Conservation (phyloP, 2,888 invertebrate genomes). For the Ornithoptera priamus region DNA sequence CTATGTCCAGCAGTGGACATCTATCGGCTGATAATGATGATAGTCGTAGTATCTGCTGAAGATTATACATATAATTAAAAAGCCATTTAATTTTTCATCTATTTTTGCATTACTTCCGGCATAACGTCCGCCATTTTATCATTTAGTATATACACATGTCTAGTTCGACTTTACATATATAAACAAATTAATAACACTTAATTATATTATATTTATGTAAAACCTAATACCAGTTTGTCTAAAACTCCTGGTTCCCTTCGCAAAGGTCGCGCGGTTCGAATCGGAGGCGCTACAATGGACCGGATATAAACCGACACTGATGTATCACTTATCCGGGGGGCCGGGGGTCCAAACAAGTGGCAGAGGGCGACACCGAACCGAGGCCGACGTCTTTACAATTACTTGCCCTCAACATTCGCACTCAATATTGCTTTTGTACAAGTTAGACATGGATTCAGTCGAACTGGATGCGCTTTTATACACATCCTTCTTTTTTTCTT, state of each 20-base stretch:
- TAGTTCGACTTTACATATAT: too few species aligned
- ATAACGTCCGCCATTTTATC: too few species aligned
- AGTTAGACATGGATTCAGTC: constrained; percentile 41
- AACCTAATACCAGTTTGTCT: constrained; percentile 5
- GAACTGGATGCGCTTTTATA: constrained; percentile 17
- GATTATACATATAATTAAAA: too few species aligned
- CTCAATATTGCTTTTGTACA: constrained; percentile 65
- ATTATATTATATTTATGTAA: too few species aligned
- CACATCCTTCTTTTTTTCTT: too few species aligned
- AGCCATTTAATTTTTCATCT: too few species aligned
- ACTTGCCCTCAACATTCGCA: constrained; percentile 67
- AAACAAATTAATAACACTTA: too few species aligned
- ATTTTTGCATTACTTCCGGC: too few species aligned
- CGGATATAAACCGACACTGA: constrained; percentile 64
- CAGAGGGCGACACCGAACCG: constrained; percentile 58
- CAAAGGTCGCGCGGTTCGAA: constrained; percentile 12
- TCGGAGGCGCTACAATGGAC: constrained; percentile 33
- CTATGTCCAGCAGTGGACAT: too few species aligned
- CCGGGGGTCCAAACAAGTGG: constrained; percentile 30
- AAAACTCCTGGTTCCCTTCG: constrained; percentile 12
- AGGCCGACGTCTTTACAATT: constrained; percentile 68
- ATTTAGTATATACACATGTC: too few species aligned
- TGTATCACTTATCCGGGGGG: constrained; percentile 61
- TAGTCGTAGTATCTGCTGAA: too few species aligned
- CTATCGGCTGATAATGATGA: too few species aligned